Base-by-base conservation (phyloP, 2,888 invertebrate species). In the Cantharis lateralis region DNA sequence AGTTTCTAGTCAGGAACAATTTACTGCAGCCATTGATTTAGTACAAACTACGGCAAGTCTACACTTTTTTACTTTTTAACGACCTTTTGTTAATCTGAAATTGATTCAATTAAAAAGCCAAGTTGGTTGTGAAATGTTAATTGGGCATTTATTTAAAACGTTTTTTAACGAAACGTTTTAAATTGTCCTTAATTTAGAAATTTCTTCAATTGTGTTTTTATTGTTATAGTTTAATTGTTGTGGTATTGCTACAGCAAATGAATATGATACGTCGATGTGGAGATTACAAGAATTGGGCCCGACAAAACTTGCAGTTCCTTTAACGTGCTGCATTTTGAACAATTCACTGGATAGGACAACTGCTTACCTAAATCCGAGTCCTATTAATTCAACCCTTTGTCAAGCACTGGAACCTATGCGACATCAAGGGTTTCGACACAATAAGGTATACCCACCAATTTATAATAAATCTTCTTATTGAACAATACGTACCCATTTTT, bases 191-290 rank as follows among this genome's bases (percentile, higher is more conserved):
- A 48, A 48, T 48, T 48, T 48, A 48, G 48, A 48, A n/a, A 48
- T 48, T 48, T 48, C 48, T 48, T n/a, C 48, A 48, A 48, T 48
- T 48, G 48, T 48, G 48, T n/a, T 48, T 28, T 66, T 75, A 78
- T 75, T 79, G 32, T 80, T 78, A 87, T 87, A 94, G 94, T 92
- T 95, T 85, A 91, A 93, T 75, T 96, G 96, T 84, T 96, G 96
- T 86, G 96, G 95, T 24, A 93, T 96, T 87, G 91, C 92, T 69
- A 93, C 93, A 82, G 93, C 94, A 9, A 91, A 92, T 78, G 95
- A 96, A 89, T 96, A 95, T 87, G 95, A 95, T 84, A 93, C 93
- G 81, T 95, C 95, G 0, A 88, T 93, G 84, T 96, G 96, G 96
- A 92, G 94, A 80, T 88, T 95, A 70, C 93, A 94, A 83, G 91